These are phyloP conservation scores for Poeciliopsis presidionis DNA, from an alignment of 2,797 vertebrate species.

Conservation along the genomic window DNA sequence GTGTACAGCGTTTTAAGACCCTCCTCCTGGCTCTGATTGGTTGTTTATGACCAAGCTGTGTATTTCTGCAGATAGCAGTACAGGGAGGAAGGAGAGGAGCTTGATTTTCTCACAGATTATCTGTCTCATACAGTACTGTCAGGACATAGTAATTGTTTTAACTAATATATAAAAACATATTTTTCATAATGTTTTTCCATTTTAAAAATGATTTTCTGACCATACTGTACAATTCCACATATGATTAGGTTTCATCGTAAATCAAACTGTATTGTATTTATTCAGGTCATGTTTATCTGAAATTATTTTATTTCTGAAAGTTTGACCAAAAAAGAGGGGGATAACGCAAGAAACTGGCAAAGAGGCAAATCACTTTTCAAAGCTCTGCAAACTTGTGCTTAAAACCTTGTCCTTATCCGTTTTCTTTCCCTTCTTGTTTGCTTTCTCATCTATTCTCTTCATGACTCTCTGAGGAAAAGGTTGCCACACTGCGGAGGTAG, in stretches of 20 bases:
- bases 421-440: conserved; percentile 44
- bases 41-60: too few relatives aligned
- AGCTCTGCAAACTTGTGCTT: conserved; percentile 28
- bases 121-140: too few relatives aligned
- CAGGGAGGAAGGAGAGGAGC: too few relatives aligned
- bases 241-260: background rate
- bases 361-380: background rate
- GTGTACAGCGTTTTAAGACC: too few relatives aligned
- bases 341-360: background rate
- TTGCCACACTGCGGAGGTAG: conserved; percentile 72
- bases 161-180: too few relatives aligned
- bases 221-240: background rate
- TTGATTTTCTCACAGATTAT: too few relatives aligned
- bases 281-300: background rate
- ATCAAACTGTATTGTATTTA: background rate
- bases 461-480: conserved; percentile 61
- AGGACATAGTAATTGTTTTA: too few relatives aligned
- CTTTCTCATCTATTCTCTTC: conserved; percentile 41
- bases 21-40: too few relatives aligned
- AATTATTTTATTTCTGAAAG: background rate
- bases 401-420: conserved; percentile 47
- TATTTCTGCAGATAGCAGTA: too few relatives aligned
- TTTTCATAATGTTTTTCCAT: too few relatives aligned
- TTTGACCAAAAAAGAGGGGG: background rate
- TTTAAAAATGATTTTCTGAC: background rate